These are phyloP conservation scores for Zaprionus lachaisei DNA, from an alignment of 1,140 invertebrate species.

Conservation along the genomic window DNA sequence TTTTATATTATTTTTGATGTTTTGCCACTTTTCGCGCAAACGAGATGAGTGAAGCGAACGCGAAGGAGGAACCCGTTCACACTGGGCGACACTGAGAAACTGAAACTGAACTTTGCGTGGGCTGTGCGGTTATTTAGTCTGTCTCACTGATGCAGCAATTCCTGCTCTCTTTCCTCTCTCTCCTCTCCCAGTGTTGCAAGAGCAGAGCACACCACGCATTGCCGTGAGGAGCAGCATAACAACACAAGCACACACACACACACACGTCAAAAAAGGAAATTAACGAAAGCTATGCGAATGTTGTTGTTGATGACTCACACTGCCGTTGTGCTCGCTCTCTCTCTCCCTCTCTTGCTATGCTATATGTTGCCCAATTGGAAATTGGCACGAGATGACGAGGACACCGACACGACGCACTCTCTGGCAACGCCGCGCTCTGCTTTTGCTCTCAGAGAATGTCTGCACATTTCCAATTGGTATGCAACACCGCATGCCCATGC, in stretches of 20 bases:
- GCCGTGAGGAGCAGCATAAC: constrained; percentile 44
- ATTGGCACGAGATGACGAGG: constrained; percentile 33
- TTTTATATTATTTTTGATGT: constrained; percentile 40
- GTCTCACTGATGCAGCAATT: constrained; percentile 42
- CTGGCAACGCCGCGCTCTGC: constrained; percentile 2
- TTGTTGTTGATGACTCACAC: constrained; percentile 46
- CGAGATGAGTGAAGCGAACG: constrained; percentile 20
- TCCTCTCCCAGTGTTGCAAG: constrained; percentile 7
- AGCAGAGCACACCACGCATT: constrained; percentile 40
- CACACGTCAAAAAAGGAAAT: constrained; percentile 35
- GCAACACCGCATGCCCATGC: constrained; percentile 40
- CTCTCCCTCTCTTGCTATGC: constrained; percentile 1
- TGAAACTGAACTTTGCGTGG: constrained; percentile 64
- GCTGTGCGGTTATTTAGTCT: constrained; percentile 44
- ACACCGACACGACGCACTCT: constrained; percentile 2
- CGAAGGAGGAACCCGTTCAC: constrained; percentile 57
- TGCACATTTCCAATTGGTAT: constrained; percentile 31
- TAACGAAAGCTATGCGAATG: constrained; percentile 49
- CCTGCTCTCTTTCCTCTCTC: constrained; percentile 2
- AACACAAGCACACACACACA: not conserved
- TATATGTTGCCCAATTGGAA: constrained; percentile 38
- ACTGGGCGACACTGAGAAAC: constrained; percentile 56
- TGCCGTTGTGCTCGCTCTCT: not conserved
- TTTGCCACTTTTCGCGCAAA: constrained; percentile 11
- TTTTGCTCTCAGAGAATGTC: constrained; percentile 2